Evolutionary conservation across 1,140 invertebrate genomes (phyloP).

Genomic region (Saxidomus purpurata): DNA sequence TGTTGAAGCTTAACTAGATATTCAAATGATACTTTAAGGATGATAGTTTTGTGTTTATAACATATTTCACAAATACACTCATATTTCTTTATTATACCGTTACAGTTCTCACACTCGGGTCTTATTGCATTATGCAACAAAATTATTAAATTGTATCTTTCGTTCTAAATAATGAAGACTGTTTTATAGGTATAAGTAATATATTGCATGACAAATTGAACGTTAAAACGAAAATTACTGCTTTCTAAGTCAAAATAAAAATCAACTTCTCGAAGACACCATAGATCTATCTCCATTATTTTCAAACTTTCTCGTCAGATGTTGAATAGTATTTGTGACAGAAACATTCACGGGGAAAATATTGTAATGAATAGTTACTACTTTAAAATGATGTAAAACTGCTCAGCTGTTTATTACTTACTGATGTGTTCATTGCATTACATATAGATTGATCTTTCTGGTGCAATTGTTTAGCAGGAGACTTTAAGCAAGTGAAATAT

Average conservation of each 20-base stretch:
- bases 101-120: too few relatives aligned
- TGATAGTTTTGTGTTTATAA: too few relatives aligned
- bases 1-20: too few relatives aligned
- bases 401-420: not conserved
- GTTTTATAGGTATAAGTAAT: not conserved
- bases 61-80: too few relatives aligned
- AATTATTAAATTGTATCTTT: not conserved
- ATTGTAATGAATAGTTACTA: constrained; percentile 1
- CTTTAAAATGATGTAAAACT: not conserved
- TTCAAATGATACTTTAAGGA: too few relatives aligned
- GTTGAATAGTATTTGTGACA: not conserved
- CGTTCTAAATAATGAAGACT: not conserved
- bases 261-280: not conserved
- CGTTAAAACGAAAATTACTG: not conserved
- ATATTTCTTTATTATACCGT: too few relatives aligned
- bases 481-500: too few relatives aligned
- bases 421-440: not conserved
- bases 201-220: not conserved
- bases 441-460: not conserved
- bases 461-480: not conserved
- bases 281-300: not conserved
- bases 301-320: not conserved
- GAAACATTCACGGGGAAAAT: not conserved
- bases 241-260: not conserved
- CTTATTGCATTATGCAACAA: too few relatives aligned